Base-by-base conservation (phyloP, 2,888 invertebrate species). In the Lithosia quadra region DNA sequence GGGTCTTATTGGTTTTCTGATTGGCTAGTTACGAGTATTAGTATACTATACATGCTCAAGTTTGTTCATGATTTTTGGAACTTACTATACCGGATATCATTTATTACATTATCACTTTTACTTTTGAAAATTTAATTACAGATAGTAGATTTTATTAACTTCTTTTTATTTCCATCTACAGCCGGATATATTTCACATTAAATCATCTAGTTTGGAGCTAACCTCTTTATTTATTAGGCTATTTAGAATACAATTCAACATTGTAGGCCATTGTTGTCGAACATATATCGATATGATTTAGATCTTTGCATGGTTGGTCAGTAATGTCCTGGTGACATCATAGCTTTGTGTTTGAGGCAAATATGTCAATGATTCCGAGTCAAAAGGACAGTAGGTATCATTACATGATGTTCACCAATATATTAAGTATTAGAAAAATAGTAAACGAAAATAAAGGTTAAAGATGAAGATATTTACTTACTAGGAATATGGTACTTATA, bases 201-300 rank as follows among this genome's bases (percentile, higher is more conserved):
- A 58, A 8, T 67, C 18, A 60, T 65, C 36, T 21, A 58, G 67
- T 49, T 61, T 36, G 15, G 33, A 68, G 53, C 9, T 21, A 55
- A 56, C 64, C 62, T 58, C 56, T 34, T 67, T 69, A 73, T 64
- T 67, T 62, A 69, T 65, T 56, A 34, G 22, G 33, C 70, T 24
- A 70, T 77, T 79, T 63, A 73, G 28, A 53, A 59, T 55, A 68
- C 57, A 57, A 64, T 57, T 57, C 59, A 36, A 21, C 33, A 59
- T 43, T 66, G 57, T 55, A 22, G 34, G 33, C 60, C 49, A 61
- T 72, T 77, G 74, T 69, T 75, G 68, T 28, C 43, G 39, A 56
- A 64, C 57, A 55, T 68, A 67, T 49, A 49, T 49, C 49, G 55
- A 63, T 63, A 77, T 75, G 70, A 77, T 77, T 78, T 77, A 75